Evolutionary conservation across 2,113 vertebrate genomes (phyloP).

Genomic region (Brienomyrus longianalis): DNA sequence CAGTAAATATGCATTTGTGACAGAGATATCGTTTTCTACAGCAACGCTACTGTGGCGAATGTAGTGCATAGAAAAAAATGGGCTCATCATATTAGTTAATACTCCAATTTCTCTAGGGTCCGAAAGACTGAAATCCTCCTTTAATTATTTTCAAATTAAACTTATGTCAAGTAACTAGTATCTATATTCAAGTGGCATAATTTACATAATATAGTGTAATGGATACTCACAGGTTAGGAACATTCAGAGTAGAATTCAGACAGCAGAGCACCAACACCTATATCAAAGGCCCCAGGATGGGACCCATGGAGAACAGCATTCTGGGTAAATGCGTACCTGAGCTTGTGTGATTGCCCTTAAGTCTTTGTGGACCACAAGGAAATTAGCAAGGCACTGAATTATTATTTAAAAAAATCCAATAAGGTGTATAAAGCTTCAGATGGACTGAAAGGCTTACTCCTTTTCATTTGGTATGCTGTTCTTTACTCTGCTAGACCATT

Average conservation of each 20-base stretch:
- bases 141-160: constrained; percentile 19
- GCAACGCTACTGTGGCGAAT: background rate
- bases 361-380: background rate
- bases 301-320: background rate
- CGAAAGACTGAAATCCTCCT: background rate
- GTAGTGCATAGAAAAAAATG: background rate
- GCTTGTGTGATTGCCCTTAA: background rate
- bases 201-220: background rate
- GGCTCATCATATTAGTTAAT: background rate
- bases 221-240: constrained; percentile 10
- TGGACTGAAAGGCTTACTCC: background rate
- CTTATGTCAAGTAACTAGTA: constrained; percentile 8
- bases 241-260: background rate
- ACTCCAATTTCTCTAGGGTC: background rate
- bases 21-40: background rate
- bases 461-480: background rate
- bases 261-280: constrained; percentile 1
- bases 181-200: background rate
- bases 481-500: background rate
- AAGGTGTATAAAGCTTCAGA: background rate
- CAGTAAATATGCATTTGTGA: constrained; percentile 23
- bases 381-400: background rate
- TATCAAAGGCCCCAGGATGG: background rate
- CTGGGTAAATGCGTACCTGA: background rate
- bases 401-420: background rate